Percentiles rank a stretch among this genome's conserved stretches.
Evolutionary conservation across 2,797 vertebrate genomes (phyloP).

Genomic region (Acanthurus leucopareius): DNA sequence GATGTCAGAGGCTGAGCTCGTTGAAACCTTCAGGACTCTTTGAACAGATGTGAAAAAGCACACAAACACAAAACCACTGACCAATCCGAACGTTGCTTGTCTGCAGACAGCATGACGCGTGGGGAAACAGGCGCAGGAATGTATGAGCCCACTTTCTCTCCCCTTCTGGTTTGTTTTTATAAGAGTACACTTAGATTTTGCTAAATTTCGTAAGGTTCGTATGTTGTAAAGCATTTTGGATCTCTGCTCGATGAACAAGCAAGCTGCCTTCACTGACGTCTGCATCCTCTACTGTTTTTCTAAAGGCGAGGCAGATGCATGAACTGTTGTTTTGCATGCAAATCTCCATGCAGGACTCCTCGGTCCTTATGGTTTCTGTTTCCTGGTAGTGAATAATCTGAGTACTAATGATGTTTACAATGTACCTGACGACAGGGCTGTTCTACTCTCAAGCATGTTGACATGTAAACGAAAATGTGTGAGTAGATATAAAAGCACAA

Average conservation of each 20-base stretch:
- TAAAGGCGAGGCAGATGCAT: slow-evolving; percentile 89
- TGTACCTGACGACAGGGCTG: slow-evolving; percentile 11
- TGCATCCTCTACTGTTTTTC: slow-evolving; percentile 84
- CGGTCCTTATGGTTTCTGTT: slow-evolving; percentile 61
- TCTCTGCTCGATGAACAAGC: slow-evolving; percentile 79
- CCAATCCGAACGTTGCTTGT: slow-evolving; percentile 74
- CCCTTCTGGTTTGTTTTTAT: slow-evolving; percentile 87
- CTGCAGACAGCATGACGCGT: slow-evolving; percentile 90
- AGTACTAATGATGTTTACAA: slow-evolving; percentile 64
- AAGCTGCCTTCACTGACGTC: slow-evolving; percentile 86
- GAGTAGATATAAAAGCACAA: slow-evolving; percentile 78
- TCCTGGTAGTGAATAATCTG: slow-evolving; percentile 62
- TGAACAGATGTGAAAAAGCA: slow-evolving; percentile 76
- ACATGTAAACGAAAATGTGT: slow-evolving; percentile 51
- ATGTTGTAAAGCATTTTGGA: slow-evolving; percentile 93
- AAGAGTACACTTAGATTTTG: slow-evolving; percentile 94
- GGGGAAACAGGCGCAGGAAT: slow-evolving; percentile 80
- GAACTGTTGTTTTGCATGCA: slow-evolving; percentile 96
- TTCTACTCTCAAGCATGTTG: slow-evolving; percentile 76
- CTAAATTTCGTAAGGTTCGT: slow-evolving; percentile 95
- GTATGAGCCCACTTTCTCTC: slow-evolving; percentile 71
- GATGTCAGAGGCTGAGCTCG: slow-evolving; percentile 79
- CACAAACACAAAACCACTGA: slow-evolving; percentile 50
- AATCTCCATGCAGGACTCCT: slow-evolving; percentile 77
- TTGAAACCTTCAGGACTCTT: slow-evolving; percentile 86